Evolutionary conservation across 2,888 invertebrate species (phyloP), one percentile per base, ranked within the genome.

Genomic region (Nomada fucata): DNA sequence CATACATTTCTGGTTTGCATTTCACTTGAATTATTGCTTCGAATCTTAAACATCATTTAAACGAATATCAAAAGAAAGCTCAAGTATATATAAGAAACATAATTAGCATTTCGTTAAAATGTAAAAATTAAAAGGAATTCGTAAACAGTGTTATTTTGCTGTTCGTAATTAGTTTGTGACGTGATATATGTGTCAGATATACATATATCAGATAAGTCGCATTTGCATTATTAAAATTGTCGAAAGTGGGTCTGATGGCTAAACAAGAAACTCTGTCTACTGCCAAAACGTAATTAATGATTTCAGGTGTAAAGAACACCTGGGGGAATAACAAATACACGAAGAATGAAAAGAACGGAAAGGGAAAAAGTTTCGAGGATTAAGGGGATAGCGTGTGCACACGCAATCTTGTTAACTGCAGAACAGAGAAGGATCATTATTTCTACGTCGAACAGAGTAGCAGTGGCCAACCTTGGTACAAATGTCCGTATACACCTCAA

Each of bases 381-480:
- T 67, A 79, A 87, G 36, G 44, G 55, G 86, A 71, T 85, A 84
- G 80, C 87, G 47, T 47, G 15, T 15, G 86, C 86, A 86, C 91
- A 91, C 91, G 91, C 91, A 90, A 83, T 82, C 72, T 71, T 86
- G 85, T 75, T 76, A 82, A 82, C 78, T 65, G 75, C 79, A 63
- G 83, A 84, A 82, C 70, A 80, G 69, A 76, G 78, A 70, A 73
- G 88, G 81, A 86, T 89, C 82, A 82, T 79, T 36, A 85, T 84
- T 86, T 79, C 85, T 76, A 82, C 76, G 71, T 77, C 83, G 75
- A 68, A 52, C 15, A 18, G 36, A 36, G n/a, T 76, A 77, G 76
- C 75, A 75, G 64, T 86, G 82, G 87, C 88, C 91, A 86, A 91
- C 91, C 91, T 91, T 92, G 91, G 85, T 73, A 82, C 82, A 86